Evolutionary conservation across 1,140 invertebrate species (phyloP).

Genomic region (Drosophila aff.): DNA sequence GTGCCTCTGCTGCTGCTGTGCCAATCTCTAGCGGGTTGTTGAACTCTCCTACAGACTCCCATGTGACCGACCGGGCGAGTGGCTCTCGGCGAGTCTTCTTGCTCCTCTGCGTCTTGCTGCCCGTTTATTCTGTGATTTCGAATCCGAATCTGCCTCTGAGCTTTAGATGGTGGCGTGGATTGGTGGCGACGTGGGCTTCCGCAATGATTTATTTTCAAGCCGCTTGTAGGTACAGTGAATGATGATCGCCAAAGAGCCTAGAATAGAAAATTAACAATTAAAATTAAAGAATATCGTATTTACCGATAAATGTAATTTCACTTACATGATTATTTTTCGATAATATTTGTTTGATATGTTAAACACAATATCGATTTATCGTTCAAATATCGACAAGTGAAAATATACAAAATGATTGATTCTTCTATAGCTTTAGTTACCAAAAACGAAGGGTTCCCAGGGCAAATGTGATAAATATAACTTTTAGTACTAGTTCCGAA

Average conservation of each 20-base stretch:
- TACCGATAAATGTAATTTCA: too few relatives aligned
- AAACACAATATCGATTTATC: too few relatives aligned
- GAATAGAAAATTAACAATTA: neutral
- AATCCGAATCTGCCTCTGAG: constrained; percentile 48
- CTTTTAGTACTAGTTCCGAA: neutral
- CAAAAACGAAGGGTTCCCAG: too few relatives aligned
- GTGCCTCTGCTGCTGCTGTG: constrained; percentile 36
- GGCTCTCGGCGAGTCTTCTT: constrained; percentile 58
- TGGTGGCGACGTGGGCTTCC: constrained; percentile 44
- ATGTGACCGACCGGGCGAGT: constrained; percentile 76
- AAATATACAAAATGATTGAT: neutral
- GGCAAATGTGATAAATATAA: neutral
- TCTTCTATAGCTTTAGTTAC: neutral
- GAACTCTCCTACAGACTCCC: constrained; percentile 50
- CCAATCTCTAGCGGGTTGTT: constrained; percentile 70
- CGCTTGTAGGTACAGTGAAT: constrained; percentile 5
- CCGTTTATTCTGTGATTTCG: constrained; percentile 37
- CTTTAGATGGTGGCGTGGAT: constrained; percentile 36
- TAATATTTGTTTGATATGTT: too few relatives aligned
- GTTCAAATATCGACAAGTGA: too few relatives aligned
- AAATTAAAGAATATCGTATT: too few relatives aligned
- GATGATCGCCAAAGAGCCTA: neutral
- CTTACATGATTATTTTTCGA: too few relatives aligned
- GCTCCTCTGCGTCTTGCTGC: constrained; percentile 13
- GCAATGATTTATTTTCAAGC: constrained; percentile 49